Base-by-base conservation (phyloP, 2,113 vertebrate genomes). In the Dendrocopos noguchii region DNA sequence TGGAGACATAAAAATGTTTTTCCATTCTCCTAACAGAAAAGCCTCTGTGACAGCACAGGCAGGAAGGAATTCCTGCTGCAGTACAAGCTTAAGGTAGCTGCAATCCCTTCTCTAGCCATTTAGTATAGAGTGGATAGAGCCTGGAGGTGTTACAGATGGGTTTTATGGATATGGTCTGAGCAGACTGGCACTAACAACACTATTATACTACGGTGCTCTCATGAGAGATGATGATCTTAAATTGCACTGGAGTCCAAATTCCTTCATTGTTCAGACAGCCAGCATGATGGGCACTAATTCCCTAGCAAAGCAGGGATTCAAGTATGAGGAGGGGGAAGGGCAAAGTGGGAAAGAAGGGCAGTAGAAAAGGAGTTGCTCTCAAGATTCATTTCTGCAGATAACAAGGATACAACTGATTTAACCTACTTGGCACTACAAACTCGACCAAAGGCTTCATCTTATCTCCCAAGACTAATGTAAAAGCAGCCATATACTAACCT, bases 171-270 rank as follows among this genome's bases (percentile, higher is more conserved):
- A 44, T 3, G 18, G 50, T 36, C 73, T 31, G n/a, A 84, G 19
- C 0, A 1, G 33, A 75, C 13, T 42, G 42, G 87, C 12, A 5
- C 78, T 78, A 80, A 27, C 0, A 0, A 31, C 2, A 1, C 22
- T 63, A 18, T 34, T 76, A 36, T 12, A 59, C 6, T 39, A 7
- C 39, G 5, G 46, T 21, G 36, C 5, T 67, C 1, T 78, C 18
- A 24, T 27, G 18, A 81, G 50, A 92, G 22, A 15, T 55, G 36
- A 73, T 36, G 29, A 73, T 31, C 50, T 83, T 47, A 44, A 46
- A 60, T 28, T 71, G 61, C 24, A 60, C 50, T 46, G 0, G 0
- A 68, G 28, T 71, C 17, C 52, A 71, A 84, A 60, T 39, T 79
- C 29, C 11, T 44, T 72, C 0, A 0, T n/a, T 73, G 42, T 59